Base-by-base conservation (phyloP, 2,797 vertebrate species). In the Trachops cirrhosus region DNA sequence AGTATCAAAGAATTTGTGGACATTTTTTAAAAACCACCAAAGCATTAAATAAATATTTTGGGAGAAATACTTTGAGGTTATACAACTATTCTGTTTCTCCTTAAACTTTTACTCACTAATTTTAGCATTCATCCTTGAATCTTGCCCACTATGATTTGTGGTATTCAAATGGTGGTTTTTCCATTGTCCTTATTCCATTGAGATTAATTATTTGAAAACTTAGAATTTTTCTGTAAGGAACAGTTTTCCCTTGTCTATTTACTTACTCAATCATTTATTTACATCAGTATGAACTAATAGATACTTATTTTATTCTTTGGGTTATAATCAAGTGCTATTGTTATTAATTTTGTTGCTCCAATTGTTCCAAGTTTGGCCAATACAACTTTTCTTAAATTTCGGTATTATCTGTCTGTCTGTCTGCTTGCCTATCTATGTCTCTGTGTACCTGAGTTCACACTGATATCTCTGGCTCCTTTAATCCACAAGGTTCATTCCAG, bases 111-210 rank as follows among this genome's bases (percentile, higher is more conserved):
- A 67, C 10, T 12, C 34, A 57, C 14, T 82, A 39, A 54, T 89
- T 83, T 93, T 68, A 93, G 75, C 32, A 75, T 83, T 87, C 44
- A 64, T 37, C 54, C 41, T 83, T 71, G 68, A 96, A 44, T 62
- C 26, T 78, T 54, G 14, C 5, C 57, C 52, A 85, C 54, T 78
- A 11, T 82, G 84, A 89, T 86, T n/a, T 41, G 21, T 86, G n/a
- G 37, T 93, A 6, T 85, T 73, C 52, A 82, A 90, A 48, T 32
- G 14, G 18, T 77, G 32, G 68, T 78, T 88, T 87, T 93, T 89
- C 73, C 71, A 41, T 84, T 88, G 24, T 7, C 22, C 5, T 95
- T 29, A 67, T 86, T 96, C 50, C 39, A 41, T 64, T 46, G 67
- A 71, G 10, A 84, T 46, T 89, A 77, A 70, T 95, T 84, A 84